Evolutionary conservation across 2,888 invertebrate species (phyloP).

Genomic region (Amiota mariae): DNA sequence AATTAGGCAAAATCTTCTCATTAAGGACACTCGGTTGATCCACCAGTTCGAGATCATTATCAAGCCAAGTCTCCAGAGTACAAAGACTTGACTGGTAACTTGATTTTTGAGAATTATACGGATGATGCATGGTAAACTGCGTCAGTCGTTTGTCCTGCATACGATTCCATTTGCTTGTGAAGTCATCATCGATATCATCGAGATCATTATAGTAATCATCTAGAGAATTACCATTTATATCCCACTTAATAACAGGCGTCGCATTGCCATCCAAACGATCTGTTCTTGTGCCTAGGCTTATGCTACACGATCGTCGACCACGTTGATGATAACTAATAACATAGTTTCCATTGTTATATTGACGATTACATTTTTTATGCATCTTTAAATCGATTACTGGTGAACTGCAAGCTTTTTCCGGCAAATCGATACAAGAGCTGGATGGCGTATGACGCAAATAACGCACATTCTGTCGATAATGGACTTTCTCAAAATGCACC

Average conservation of each 20-base stretch:
- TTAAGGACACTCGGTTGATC: constrained; percentile 22
- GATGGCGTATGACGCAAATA: constrained; percentile 72
- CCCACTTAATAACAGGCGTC: constrained; percentile 69
- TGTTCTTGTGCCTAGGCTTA: constrained; percentile 65
- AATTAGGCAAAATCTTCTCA: constrained; percentile 33
- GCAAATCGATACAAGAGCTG: constrained; percentile 64
- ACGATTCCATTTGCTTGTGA: constrained; percentile 62
- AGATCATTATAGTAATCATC: constrained; percentile 49
- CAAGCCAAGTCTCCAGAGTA: constrained; percentile 73
- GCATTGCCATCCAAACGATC: constrained; percentile 67
- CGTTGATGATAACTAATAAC: not conserved
- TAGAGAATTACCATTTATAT: constrained; percentile 70
- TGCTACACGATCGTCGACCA: constrained; percentile 55
- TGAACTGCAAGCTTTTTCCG: constrained; percentile 21
- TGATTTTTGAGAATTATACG: constrained; percentile 59
- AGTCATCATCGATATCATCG: constrained; percentile 46
- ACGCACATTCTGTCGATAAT: constrained; percentile 68
- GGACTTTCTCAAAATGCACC: constrained; percentile 70
- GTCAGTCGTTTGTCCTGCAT: constrained; percentile 50
- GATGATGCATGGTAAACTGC: constrained; percentile 12
- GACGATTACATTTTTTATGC: constrained; percentile 30
- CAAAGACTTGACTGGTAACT: constrained; percentile 72
- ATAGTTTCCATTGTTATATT: constrained; percentile 25
- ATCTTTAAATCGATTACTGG: constrained; percentile 37
- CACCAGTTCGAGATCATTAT: constrained; percentile 62